Percentiles rank a stretch among this genome's conserved stretches.
These are phyloP conservation scores for Leptinotarsa undecemlineata DNA, from an alignment of 1,140 invertebrate genomes.

Conservation along the genomic window DNA sequence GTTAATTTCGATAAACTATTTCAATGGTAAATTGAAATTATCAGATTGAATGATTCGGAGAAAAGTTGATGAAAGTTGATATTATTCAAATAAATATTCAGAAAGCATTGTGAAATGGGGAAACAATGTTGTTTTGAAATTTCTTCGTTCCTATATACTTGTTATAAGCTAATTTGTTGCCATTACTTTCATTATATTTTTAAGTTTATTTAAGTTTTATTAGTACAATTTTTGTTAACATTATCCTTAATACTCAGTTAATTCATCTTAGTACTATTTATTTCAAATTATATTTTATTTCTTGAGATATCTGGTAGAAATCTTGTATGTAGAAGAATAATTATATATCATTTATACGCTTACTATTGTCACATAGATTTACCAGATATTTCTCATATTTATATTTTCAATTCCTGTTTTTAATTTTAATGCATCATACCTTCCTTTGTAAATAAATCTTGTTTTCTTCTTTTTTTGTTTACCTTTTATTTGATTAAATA, in stretches of 20 bases:
- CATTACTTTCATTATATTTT: not conserved
- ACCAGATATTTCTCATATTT: not conserved
- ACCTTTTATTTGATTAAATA: slow-evolving; percentile 20
- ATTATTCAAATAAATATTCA: too few species aligned
- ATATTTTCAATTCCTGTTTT: slow-evolving; percentile 5
- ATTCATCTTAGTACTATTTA: not conserved
- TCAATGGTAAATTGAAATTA: too few species aligned
- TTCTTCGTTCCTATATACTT: not conserved
- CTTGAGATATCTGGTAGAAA: slow-evolving; percentile 30
- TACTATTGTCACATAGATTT: not conserved
- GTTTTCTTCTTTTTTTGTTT: slow-evolving; percentile 17
- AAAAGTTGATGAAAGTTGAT: too few species aligned
- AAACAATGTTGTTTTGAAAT: too few species aligned
- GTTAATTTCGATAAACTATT: too few species aligned
- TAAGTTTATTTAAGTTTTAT: not conserved
- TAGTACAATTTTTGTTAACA: not conserved
- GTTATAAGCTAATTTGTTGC: not conserved
- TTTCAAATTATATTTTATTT: slow-evolving; percentile 15
- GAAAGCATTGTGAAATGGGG: too few species aligned
- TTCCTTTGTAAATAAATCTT: slow-evolving; percentile 32
- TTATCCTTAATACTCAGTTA: not conserved
- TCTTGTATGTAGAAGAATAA: not conserved
- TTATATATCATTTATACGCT: not conserved
- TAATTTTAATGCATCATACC: slow-evolving; percentile 16
- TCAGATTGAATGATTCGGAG: too few species aligned